phyloP scores from a whole-genome alignment of 2,797 vertebrate genomes.

The Danionella dracula region DNA sequence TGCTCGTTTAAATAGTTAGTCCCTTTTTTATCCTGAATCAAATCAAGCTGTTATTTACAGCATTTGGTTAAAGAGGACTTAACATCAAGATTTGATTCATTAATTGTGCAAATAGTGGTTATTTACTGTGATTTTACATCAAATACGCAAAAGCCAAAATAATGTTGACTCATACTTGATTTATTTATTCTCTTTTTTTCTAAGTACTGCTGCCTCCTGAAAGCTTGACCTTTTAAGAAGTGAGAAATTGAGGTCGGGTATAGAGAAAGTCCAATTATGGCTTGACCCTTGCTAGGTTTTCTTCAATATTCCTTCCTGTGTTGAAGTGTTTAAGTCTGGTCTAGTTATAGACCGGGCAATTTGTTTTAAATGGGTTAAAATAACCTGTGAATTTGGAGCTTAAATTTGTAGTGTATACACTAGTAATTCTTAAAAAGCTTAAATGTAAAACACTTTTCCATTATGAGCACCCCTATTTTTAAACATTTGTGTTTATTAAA shows the following conservation, averaged over 20 bases:
- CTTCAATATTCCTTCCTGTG: constrained; percentile 31
- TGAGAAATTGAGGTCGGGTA: constrained; percentile 48
- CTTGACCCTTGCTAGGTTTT: constrained; percentile 38
- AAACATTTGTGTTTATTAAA: too few relatives aligned
- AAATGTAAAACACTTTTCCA: too few relatives aligned
- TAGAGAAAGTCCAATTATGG: constrained; percentile 46
- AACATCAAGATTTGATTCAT: too few relatives aligned
- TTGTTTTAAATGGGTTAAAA: constrained; percentile 32
- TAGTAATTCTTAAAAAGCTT: too few relatives aligned
- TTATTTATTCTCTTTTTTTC: constrained; percentile 1
- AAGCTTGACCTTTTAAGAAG: constrained; percentile 48
- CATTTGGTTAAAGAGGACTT: too few relatives aligned
- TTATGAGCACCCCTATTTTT: too few relatives aligned
- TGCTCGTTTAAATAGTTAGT: too few relatives aligned
- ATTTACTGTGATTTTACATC: neutral
- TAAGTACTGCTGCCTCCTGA: constrained; percentile 6
- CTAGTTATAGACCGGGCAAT: constrained; percentile 8
- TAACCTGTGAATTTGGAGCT: constrained; percentile 3
- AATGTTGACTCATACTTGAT: constrained; percentile 35
- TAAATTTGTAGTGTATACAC: too few relatives aligned
- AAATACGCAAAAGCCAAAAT: neutral
- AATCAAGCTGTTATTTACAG: too few relatives aligned
- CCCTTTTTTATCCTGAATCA: neutral
- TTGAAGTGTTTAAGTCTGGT: constrained; percentile 25
- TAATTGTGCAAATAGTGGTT: too few relatives aligned